Conservation (phyloP, 2,888 invertebrate genomes). For the Sepioteuthis lessoniana region DNA sequence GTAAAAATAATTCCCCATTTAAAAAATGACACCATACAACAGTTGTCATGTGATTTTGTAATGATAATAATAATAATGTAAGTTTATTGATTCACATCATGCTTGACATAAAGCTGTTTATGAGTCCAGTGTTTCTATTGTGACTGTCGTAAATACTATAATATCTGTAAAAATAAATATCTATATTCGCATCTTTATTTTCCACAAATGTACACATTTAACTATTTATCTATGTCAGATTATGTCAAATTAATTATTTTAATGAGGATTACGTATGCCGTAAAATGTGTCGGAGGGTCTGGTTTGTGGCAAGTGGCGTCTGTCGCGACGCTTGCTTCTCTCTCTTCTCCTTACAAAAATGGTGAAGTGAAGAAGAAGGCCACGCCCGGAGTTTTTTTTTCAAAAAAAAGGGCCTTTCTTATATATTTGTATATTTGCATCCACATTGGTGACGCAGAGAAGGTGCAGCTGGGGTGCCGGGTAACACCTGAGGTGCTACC, state of each 20-base stretch:
- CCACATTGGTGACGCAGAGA: not conserved
- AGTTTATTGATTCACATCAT: not conserved
- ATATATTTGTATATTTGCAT: not conserved
- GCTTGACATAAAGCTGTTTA: not conserved
- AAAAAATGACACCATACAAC: not conserved
- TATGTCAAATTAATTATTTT: not conserved
- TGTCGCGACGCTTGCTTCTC: not conserved
- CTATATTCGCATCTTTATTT: not conserved
- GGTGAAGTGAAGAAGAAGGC: not conserved
- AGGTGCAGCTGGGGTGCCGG: constrained; percentile 6
- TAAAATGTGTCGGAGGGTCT: not conserved
- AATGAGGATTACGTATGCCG: not conserved
- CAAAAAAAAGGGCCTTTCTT: no score
- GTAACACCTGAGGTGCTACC: constrained; percentile 33
- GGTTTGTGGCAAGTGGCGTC: not conserved
- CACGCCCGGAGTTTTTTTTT: not conserved
- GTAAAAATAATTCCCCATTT: not conserved
- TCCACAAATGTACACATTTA: not conserved
- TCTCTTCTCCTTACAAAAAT: not conserved
- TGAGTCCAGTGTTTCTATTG: not conserved
- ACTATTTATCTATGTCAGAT: not conserved
- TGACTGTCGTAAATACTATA: not conserved
- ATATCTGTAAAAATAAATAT: not conserved
- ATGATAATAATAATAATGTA: not conserved
- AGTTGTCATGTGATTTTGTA: constrained; percentile 33